phyloP scores from a whole-genome alignment of 2,113 vertebrate species.

The Hemichromis elongatus region DNA sequence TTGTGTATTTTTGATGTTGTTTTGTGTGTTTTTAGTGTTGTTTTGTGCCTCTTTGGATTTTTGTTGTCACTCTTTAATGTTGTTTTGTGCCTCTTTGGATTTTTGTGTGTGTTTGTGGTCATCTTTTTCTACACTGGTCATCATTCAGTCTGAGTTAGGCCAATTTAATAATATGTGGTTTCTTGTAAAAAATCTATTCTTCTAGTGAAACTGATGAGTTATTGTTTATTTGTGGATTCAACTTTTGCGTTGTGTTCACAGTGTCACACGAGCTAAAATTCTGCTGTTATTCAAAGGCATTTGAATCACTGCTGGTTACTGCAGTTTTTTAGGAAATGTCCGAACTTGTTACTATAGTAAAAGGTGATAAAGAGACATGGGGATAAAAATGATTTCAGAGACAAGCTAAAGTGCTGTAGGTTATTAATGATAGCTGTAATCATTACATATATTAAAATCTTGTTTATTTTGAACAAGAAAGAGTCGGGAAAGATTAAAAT shows the following conservation, averaged over 20 bases:
- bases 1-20: no score
- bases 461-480: background rate
- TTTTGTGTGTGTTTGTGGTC: background rate
- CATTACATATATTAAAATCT: background rate
- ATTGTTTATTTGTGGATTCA: background rate
- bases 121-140: background rate
- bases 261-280: background rate
- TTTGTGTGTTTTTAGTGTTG: background rate
- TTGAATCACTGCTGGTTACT: background rate
- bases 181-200: background rate
- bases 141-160: background rate
- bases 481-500: no score
- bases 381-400: background rate
- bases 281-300: background rate
- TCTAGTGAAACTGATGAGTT: background rate
- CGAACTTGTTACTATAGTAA: background rate
- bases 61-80: background rate
- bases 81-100: background rate
- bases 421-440: background rate
- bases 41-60: background rate
- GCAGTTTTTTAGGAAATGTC: background rate
- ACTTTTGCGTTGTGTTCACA: background rate
- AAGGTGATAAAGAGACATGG: background rate
- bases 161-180: background rate
- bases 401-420: background rate